Conservation (phyloP, 2,113 vertebrate genomes). For the Charina bottae region DNA sequence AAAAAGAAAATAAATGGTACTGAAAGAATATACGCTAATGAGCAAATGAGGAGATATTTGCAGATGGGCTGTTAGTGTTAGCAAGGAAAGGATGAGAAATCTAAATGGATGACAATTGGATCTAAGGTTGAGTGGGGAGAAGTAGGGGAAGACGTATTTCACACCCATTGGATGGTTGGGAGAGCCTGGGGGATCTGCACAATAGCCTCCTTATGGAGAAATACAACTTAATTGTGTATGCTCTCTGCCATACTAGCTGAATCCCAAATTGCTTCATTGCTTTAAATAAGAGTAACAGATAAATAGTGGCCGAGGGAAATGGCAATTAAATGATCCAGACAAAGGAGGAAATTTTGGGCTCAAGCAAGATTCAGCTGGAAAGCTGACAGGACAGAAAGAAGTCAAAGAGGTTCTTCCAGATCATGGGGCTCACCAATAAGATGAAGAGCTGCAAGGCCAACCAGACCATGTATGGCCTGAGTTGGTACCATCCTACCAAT, state of each 20-base stretch:
- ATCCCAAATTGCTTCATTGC: constrained; percentile 36
- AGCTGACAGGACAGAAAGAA: background rate
- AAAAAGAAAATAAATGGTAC: constrained; percentile 57
- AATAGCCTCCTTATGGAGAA: background rate
- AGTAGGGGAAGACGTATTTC: background rate
- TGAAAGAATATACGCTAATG: constrained; percentile 42
- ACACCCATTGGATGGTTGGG: background rate
- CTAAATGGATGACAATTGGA: constrained; percentile 52
- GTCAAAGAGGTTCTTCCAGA: background rate
- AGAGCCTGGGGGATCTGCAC: background rate
- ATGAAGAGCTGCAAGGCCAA: background rate
- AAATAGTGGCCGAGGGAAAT: constrained; percentile 39
- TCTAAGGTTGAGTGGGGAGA: constrained; percentile 1
- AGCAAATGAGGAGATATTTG: constrained; percentile 52
- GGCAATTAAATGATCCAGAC: constrained; percentile 13
- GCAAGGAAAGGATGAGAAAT: constrained; percentile 35
- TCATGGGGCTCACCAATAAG: background rate
- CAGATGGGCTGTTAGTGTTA: constrained; percentile 60
- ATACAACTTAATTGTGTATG: background rate
- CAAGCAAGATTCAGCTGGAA: background rate
- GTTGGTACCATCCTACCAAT: background rate
- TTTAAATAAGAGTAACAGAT: constrained; percentile 27
- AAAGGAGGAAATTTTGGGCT: background rate
- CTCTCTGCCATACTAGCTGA: background rate
- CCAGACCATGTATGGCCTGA: background rate